Base-by-base conservation (phyloP, 2,113 vertebrate species). In the Entomyzon cyanotis region DNA sequence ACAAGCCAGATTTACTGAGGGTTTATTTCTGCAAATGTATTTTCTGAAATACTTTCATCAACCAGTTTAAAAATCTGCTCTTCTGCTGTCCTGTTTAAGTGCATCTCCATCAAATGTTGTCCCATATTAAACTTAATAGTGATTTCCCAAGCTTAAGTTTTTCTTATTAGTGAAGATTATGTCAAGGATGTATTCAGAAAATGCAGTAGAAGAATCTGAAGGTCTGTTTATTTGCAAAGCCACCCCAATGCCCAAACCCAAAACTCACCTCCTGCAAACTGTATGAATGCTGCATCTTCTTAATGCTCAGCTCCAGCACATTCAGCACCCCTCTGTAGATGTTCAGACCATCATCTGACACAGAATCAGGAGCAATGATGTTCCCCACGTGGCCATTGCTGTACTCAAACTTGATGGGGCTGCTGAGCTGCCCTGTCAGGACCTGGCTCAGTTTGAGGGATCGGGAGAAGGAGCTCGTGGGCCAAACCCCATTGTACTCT, bases 231-330 rank as follows among this genome's bases (percentile, higher is more conserved):
- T 73, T 80, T 74, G 49, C 13, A 90, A 41, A 65, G 44, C 0
- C 6, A 67, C 10, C 31, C 30, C 31, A 35, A 22, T 5, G 23
- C 20, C 16, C 46, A 68, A 79, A 64, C 9, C 21, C 62, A 52
- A 88, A 84, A 37, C 95, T 95, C 50, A 98, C 97, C 98, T 98
- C 98, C 80, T 96, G 97, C 23, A 98, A 60, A 15, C 55, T 96
- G 50, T 97, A 98, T 23, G 85, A 93, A 39, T 96, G 89, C 44
- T 97, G 95, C n/a, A 35, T 74, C 87, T 90, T 95, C 92, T 97
- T 98, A 17, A 97, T 19, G 62, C 76, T 97, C 46, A 96, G 18
- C 68, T 98, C 96, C 37, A 97, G 42, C 20, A 94, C 5, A 12
- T 94, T 97, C 65, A 98, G 5, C 42, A 98, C 24, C 25, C 97